Evolutionary conservation across 2,888 invertebrate genomes (phyloP), one percentile per base, ranked within the genome.

Genomic region (Mycalesis mineus): DNA sequence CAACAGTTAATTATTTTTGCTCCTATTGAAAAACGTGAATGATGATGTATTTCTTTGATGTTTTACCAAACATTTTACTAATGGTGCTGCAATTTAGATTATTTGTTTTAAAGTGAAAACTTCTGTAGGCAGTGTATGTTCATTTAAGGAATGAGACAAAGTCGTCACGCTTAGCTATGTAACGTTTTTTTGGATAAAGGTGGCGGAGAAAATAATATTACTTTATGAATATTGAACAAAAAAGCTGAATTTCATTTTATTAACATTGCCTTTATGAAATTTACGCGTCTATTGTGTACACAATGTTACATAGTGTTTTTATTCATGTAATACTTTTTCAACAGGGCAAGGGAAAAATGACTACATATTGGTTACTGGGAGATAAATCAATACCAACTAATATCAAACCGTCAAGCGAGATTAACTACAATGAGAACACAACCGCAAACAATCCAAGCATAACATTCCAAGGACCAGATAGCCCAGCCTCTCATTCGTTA

Each of bases 261-360:
- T 36, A 8, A 36, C 9, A 7, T 36, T 36, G 7, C 7, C 9
- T 11, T 36, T 36, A n/a, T n/a, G n/a, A n/a, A n/a, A n/a, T n/a
- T n/a, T n/a, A n/a, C n/a, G n/a, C n/a, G n/a, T n/a, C n/a, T n/a
- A n/a, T n/a, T n/a, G n/a, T n/a, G n/a, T n/a, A n/a, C n/a, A n/a
- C n/a, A n/a, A n/a, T n/a, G n/a, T n/a, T n/a, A n/a, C n/a, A n/a
- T n/a, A n/a, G n/a, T n/a, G n/a, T n/a, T 42, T 42, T 6, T 7
- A 7, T 17, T 5, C 4, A 41, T 17, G 2, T 11, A 11, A 42
- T 44, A 44, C 2, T 28, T 45, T 53, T 47, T 58, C 47, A 78
- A 47, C 82, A 96, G 95, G 97, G 97, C 1, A 97, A 97, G 85
- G 97, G 97, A 0, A 94, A 93, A 73, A 95, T 97, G 94, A 92